Base-by-base conservation (phyloP, 1,140 invertebrate species). In the Drosophila auraria region DNA sequence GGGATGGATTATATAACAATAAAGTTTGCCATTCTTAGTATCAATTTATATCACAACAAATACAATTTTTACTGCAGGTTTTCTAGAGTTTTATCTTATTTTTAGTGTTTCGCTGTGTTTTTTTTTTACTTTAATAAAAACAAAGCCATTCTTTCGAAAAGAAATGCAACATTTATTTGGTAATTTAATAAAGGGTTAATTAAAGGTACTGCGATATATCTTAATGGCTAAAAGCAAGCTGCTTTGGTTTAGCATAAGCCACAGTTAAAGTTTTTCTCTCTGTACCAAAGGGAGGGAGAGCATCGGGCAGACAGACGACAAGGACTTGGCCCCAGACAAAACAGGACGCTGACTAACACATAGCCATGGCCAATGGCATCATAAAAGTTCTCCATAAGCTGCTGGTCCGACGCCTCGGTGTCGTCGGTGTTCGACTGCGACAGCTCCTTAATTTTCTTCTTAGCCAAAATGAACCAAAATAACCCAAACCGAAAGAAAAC, bases 291-390 rank as follows among this genome's bases (percentile, higher is more conserved):
- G 60, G 20, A 38, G 17, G 11, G 30, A 56, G 49, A 15, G 20
- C 20, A 7, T 54, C 12, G 49, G 38, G 40, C 63, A 71, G 63
- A 54, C 68, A 54, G 63, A 69, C 63, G 30, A 69, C 68, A 69
- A 69, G 68, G 68, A 71, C 65, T 72, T 69, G 68, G 63, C 47
- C 66, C 72, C 82, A 83, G 82, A 83, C 82, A 69, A 51, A 44
- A 57, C 68, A 71, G 63, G 64, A 71, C 68, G 62, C 50, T 71
- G 62, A 68, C 56, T 58, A 75, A 72, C 56, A 47, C 56, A 36
- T 42, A 62, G 50, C 79, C 78, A 69, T 79, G 79, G 83, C 80
- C 83, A 87, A 87, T 83, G 83, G 83, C 83, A 87, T 83, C 83
- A 87, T 87, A 87, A 87, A 87, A 87, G 59, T 72, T 63, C 51